Conservation (phyloP, 2,888 invertebrate species). For the Caenorhabditis doughertyi region DNA sequence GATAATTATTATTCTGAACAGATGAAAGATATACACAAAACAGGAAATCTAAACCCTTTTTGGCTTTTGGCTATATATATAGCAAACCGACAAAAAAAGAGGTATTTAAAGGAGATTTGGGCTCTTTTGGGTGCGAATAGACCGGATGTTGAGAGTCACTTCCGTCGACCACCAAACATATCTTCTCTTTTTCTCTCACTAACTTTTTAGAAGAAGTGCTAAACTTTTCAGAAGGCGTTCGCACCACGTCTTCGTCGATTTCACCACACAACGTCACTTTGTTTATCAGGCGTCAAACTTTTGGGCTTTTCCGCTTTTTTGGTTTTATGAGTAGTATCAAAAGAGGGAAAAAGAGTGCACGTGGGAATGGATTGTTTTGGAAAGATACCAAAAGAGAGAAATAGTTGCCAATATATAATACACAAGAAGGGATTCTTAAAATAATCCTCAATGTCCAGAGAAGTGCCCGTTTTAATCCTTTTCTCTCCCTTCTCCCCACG, state of each 20-base stretch:
- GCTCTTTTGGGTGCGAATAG: background rate
- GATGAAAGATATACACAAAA: background rate
- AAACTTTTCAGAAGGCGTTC: background rate
- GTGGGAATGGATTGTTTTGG: slow-evolving; percentile 21
- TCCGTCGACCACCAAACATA: slow-evolving; percentile 38
- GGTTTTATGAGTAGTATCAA: background rate
- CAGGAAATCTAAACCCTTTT: background rate
- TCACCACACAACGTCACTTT: slow-evolving; percentile 47
- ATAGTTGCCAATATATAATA: slow-evolving; percentile 11
- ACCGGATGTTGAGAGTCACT: slow-evolving; percentile 55
- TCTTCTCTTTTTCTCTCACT: background rate
- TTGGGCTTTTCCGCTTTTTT: background rate
- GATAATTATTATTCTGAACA: slow-evolving; percentile 48
- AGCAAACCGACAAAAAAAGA: background rate
- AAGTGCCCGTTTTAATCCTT: slow-evolving; percentile 45
- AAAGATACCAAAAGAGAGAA: background rate
- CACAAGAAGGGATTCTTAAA: slow-evolving; percentile 48
- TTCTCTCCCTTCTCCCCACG: background rate
- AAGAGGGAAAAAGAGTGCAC: background rate
- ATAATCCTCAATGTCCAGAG: slow-evolving; percentile 53
- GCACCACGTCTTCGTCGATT: background rate
- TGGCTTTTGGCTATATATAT: background rate
- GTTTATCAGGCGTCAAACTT: slow-evolving; percentile 29
- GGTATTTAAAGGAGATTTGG: slow-evolving; percentile 14
- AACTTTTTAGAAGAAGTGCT: slow-evolving; percentile 10